These are phyloP conservation scores for Mythimna albipuncta DNA, from an alignment of 2,888 invertebrate genomes.

Conservation along the genomic window DNA sequence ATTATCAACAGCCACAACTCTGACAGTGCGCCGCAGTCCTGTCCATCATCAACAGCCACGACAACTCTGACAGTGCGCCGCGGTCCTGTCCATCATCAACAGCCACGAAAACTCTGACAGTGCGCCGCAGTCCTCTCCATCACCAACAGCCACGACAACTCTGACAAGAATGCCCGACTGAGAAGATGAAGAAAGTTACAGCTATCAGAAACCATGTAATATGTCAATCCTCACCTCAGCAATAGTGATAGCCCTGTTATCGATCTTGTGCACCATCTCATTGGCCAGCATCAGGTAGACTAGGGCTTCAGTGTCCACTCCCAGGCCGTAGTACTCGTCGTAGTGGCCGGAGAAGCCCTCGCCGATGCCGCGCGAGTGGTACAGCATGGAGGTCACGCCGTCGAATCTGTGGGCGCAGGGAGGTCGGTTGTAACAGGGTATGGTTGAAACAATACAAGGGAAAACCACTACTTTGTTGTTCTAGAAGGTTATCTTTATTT, in stretches of 20 bases:
- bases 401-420: conserved; percentile 93
- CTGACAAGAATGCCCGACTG: no score
- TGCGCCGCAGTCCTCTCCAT: no score
- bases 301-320: conserved; percentile 98
- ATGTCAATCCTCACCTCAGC: conserved; percentile 93
- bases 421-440: not conserved
- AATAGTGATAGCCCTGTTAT: conserved; percentile 96
- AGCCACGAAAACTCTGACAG: no score
- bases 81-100: no score
- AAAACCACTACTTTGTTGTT: no score
- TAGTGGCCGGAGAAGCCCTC: conserved; percentile 98
- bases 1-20: no score
- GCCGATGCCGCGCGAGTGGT: conserved; percentile 98
- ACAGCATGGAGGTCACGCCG: conserved; percentile 99
- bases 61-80: no score
- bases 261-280: conserved; percentile 95
- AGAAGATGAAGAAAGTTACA: no score
- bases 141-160: no score
- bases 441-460: not conserved
- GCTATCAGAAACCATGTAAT: no score
- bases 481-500: not conserved
- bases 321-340: conserved; percentile 98
- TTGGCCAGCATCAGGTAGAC: conserved; percentile 99
- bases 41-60: no score
- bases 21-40: no score